Evolutionary conservation across 2,888 invertebrate genomes (phyloP).

Genomic region (Stratiomys singularior): DNA sequence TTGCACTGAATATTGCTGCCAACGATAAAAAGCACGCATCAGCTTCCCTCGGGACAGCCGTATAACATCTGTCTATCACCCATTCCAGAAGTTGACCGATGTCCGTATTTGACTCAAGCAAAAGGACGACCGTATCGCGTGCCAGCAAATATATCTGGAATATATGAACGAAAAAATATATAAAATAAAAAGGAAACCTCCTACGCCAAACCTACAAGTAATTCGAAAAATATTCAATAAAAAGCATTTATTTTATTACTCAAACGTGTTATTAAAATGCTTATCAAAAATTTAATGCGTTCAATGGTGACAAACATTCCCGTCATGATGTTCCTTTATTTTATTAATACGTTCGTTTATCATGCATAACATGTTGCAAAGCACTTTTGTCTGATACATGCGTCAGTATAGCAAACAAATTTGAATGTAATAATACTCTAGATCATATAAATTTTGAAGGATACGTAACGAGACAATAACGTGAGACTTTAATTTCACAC

Average conservation of each 20-base stretch:
- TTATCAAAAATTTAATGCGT: not conserved
- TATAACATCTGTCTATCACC: conserved; percentile 98
- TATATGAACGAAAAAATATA: conserved; percentile 47
- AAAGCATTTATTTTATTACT: conserved; percentile 9
- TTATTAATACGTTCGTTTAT: not conserved
- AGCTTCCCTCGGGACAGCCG: conserved; percentile 88
- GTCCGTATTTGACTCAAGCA: conserved; percentile 95
- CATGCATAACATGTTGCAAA: not conserved
- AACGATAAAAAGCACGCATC: conserved; percentile 97
- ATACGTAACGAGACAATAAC: too few species aligned
- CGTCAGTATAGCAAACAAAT: not conserved
- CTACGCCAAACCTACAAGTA: not conserved
- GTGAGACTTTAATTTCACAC: too few species aligned
- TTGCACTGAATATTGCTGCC: conserved; percentile 95
- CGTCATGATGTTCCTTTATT: not conserved
- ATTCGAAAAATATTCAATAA: conserved; percentile 14
- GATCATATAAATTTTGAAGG: too few species aligned
- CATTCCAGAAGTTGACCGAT: conserved; percentile 93
- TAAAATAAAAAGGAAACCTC: conserved; percentile 23
- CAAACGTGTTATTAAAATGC: conserved; percentile 20
- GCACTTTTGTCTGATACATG: too few species aligned
- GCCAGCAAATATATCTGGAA: conserved; percentile 87
- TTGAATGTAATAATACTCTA: too few species aligned
- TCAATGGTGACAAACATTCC: not conserved
- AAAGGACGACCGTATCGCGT: conserved; percentile 90